These are phyloP conservation scores for Thaleichthys pacificus DNA, from an alignment of 2,797 vertebrate species.

Conservation along the genomic window DNA sequence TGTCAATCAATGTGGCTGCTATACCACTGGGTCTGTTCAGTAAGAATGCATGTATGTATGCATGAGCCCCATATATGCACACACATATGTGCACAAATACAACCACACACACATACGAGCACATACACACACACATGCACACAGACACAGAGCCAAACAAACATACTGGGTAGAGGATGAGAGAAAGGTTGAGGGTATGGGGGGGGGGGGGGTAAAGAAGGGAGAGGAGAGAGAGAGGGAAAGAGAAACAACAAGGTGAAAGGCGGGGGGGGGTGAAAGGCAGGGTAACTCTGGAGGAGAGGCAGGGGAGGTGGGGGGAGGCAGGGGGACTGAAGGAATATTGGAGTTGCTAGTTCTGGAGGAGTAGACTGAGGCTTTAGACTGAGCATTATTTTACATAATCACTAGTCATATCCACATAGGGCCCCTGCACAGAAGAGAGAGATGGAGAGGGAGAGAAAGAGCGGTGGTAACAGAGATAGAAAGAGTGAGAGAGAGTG, in stretches of 20 bases:
- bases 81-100: neutral
- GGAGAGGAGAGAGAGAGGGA: neutral
- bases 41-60: neutral
- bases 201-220: no score
- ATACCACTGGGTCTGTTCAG: neutral
- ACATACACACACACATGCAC: no score
- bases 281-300: neutral
- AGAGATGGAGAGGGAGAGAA: neutral
- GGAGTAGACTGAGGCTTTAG: no score
- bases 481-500: no score
- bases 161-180: neutral
- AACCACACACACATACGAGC: neutral
- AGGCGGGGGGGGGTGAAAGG: neutral
- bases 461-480: neutral
- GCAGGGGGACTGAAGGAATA: constrained; percentile 14
- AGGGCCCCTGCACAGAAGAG: constrained; percentile 2
- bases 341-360: neutral
- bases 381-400: constrained; percentile 8
- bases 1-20: neutral
- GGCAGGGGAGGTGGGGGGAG: no score
- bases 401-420: constrained; percentile 4
- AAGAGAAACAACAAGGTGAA: neutral
- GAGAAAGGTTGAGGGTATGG: no score
- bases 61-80: neutral
- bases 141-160: no score